Base-by-base conservation (phyloP, 2,888 invertebrate genomes). In the Stenchaetothrips biformis region DNA sequence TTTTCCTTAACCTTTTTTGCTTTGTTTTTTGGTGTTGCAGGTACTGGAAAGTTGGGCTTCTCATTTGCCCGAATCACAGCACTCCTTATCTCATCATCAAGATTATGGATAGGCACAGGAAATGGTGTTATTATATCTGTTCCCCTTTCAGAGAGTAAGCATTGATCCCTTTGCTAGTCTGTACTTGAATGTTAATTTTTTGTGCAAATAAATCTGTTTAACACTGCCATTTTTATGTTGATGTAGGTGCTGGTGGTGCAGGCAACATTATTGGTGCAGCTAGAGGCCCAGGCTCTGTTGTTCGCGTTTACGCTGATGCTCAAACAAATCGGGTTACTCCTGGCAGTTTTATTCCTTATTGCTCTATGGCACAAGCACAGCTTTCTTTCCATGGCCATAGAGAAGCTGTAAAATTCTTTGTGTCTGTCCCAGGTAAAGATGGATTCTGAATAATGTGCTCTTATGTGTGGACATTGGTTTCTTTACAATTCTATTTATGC, bases 341-440 rank as follows among this genome's bases (percentile, higher is more conserved):
- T 79, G 91, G 91, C 85, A 88, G 91, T 84, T 92, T 92, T 83
- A 92, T 96, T 84, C 98, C 98, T 0, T 95, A 93, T 88, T 98
- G 98, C 86, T 95, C 96, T 81, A 97, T 98, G 96, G 96, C 97
- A 47, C 97, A 98, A 88, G 99, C 99, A 80, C 99, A 99, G 88
- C 91, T 99, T 78, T 98, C 98, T 85, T 99, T 99, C 90, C 99
- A 99, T 88, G 99, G 99, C 0, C 99, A 99, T 88, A 92, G 97
- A 82, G 99, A 99, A 88, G 95, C 97, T 37, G 99, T 99, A 80
- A 99, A 98, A 86, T 99, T 99, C 91, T 99, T 99, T 88, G 96
- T 98, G 18, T 95, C 98, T 7, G 98, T 99, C 62, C 98, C 98
- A 83, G 96, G 96, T 86, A 88, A 87, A 78, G 78, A 49, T 16